Evolutionary conservation across 2,797 vertebrate species (phyloP), one percentile per base, ranked within the genome.

Genomic region (Protonibea diacanthus): DNA sequence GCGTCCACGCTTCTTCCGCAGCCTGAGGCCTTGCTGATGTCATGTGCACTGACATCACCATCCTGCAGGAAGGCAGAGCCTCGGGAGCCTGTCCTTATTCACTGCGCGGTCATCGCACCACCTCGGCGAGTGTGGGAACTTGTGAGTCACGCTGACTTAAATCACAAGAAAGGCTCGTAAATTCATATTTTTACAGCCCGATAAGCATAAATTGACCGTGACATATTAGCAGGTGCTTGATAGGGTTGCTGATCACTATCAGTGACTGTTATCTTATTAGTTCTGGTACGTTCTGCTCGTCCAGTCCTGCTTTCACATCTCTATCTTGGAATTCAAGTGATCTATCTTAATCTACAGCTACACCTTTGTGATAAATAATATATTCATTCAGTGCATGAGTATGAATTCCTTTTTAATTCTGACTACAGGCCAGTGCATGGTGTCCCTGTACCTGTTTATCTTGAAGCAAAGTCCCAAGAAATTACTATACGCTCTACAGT

Each of bases 21-120:
- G 72, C 58, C 29, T 0, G 6, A 69, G 38, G 60, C 70, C 42
- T 49, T 25, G 8, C 73, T 92, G 77, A 88, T 86, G 84, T 87
- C 90, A 92, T 78, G 56, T 5, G 74, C 56, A 62, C 78, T 89
- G 91, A 92, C 87, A 82, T 92, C 90, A 92, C 64, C 70, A 48
- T 48, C 71, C 60, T 78, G 83, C 80, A 80, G 48, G 67, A 84
- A 49, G 80, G 80, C 84, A 71, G 74, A 29, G 74, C 79, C 90
- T 66, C 78, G 60, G 45, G 57, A 77, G 64, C 42, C 49, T 68
- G 63, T 71, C 65, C 76, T 56, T 29, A 44, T 8, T 49, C 62
- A 69, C 56, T 14, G 29, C 44, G 38, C 61, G 15, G 78, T 91
- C 89, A 92, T 88, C 72, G 66, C 59, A 49, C 56, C 62, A 49